Evolutionary conservation across 30 jellyfish, hydroid and myxozoan species (phyloP).

Genomic region (Morbakka virulenta): DNA sequence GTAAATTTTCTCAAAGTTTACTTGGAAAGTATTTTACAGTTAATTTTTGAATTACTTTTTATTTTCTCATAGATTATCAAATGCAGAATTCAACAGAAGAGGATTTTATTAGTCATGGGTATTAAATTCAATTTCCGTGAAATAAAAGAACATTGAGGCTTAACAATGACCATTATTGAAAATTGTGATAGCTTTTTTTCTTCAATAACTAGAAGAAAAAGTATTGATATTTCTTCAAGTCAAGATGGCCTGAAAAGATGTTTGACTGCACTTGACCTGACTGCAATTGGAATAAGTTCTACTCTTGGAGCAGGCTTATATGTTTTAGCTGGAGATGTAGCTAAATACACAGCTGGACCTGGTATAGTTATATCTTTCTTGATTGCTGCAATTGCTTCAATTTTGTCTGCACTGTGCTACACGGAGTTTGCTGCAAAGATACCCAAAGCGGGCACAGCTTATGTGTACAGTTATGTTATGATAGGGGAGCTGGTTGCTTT

Average conservation of each 20-base stretch:
- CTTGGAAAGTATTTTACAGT: too few relatives aligned
- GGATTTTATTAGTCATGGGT: too few relatives aligned
- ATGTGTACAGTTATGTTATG: slow-evolving; percentile 80
- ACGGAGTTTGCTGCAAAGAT: slow-evolving; percentile 94
- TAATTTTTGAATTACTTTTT: too few relatives aligned
- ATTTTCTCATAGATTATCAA: too few relatives aligned
- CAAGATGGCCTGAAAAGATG: slow-evolving; percentile 32
- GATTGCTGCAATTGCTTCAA: slow-evolving; percentile 92
- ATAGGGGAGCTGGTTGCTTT: slow-evolving; percentile 96
- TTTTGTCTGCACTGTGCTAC: slow-evolving; percentile 84
- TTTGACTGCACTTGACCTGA: slow-evolving; percentile 58
- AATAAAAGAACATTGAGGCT: too few relatives aligned
- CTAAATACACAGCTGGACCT: slow-evolving; percentile 76
- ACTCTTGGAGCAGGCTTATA: slow-evolving; percentile 86
- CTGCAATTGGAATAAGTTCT: slow-evolving; percentile 79
- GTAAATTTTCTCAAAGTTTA: too few relatives aligned
- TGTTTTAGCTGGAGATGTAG: slow-evolving; percentile 91
- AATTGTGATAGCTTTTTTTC: too few relatives aligned
- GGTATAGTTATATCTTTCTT: slow-evolving; percentile 73
- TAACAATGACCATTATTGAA: too few relatives aligned
- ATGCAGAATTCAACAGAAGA: too few relatives aligned
- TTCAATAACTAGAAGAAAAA: too few relatives aligned
- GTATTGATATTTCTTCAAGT: too few relatives aligned
- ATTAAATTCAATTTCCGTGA: too few relatives aligned
- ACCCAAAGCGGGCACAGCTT: slow-evolving; percentile 96